These are phyloP conservation scores for Microtus richardsoni DNA, from an alignment of 2,113 vertebrate genomes.

Conservation along the genomic window DNA sequence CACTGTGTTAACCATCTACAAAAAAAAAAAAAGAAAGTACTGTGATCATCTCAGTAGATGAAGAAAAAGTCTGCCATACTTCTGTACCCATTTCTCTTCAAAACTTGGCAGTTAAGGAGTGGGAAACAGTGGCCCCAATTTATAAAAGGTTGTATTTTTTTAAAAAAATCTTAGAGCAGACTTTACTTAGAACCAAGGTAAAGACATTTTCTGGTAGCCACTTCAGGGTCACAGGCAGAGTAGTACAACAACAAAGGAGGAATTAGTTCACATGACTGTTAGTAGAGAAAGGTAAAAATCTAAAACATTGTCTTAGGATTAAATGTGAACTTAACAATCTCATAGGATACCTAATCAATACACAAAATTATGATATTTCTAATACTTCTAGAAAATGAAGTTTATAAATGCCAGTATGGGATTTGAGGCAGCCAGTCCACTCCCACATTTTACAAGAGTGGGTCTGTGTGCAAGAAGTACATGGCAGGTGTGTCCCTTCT, in stretches of 20 bases:
- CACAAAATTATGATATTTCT: conserved; percentile 11
- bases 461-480: background rate
- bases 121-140: background rate
- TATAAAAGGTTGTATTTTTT: conserved; percentile 27
- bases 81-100: background rate
- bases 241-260: background rate
- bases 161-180: background rate
- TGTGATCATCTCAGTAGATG: background rate
- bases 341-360: conserved; percentile 8
- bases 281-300: background rate
- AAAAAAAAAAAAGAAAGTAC: conserved; percentile 8
- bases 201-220: background rate
- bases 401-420: background rate
- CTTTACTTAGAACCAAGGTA: conserved; percentile 20
- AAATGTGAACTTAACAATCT: background rate
- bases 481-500: background rate
- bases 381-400: conserved; percentile 18
- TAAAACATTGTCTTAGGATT: conserved; percentile 18
- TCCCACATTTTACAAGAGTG: background rate
- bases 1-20: background rate
- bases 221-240: background rate
- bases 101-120: background rate
- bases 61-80: background rate
- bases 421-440: background rate
- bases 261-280: background rate